phyloP scores from a whole-genome alignment of 2,888 invertebrate genomes.

The Megastigmus dorsalis region DNA sequence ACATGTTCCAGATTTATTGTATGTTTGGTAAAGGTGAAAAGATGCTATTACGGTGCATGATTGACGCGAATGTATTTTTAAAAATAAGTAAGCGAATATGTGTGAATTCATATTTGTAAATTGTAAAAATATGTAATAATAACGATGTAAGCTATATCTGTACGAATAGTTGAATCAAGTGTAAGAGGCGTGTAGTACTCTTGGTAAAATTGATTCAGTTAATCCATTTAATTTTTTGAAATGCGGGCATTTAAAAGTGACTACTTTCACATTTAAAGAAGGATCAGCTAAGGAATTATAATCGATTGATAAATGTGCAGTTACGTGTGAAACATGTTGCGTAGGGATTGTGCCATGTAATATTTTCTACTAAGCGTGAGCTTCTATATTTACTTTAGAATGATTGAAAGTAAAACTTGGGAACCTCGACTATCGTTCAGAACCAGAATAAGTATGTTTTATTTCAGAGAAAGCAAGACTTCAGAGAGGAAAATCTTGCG shows the following conservation, averaged over 20 bases:
- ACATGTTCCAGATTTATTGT: slow-evolving; percentile 67
- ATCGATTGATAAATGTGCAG: slow-evolving; percentile 42
- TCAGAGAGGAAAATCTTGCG: slow-evolving; percentile 47
- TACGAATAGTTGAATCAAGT: slow-evolving; percentile 39
- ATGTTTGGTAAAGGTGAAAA: slow-evolving; percentile 53
- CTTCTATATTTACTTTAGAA: slow-evolving; percentile 40
- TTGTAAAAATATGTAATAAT: slow-evolving; percentile 69
- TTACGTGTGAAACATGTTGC: slow-evolving; percentile 40
- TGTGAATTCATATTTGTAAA: slow-evolving; percentile 73
- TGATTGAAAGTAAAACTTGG: slow-evolving; percentile 39
- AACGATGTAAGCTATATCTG: slow-evolving; percentile 38
- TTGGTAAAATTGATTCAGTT: slow-evolving; percentile 40
- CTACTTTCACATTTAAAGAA: neutral
- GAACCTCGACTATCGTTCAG: slow-evolving; percentile 19
- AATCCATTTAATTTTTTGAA: slow-evolving; percentile 28
- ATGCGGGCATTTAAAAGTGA: slow-evolving; percentile 47
- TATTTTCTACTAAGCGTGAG: slow-evolving; percentile 42
- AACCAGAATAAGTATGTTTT: slow-evolving; percentile 30
- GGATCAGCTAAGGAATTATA: slow-evolving; percentile 16
- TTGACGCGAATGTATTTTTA: slow-evolving; percentile 70
- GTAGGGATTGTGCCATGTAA: slow-evolving; percentile 52
- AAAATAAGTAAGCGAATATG: slow-evolving; percentile 56
- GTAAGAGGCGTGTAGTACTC: slow-evolving; percentile 36
- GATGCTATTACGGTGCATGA: slow-evolving; percentile 62
- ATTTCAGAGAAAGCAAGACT: slow-evolving; percentile 54